Evolutionary conservation across 2,797 vertebrate species (phyloP), one percentile per base, ranked within the genome.

Genomic region (Melanotaenia nigrans): DNA sequence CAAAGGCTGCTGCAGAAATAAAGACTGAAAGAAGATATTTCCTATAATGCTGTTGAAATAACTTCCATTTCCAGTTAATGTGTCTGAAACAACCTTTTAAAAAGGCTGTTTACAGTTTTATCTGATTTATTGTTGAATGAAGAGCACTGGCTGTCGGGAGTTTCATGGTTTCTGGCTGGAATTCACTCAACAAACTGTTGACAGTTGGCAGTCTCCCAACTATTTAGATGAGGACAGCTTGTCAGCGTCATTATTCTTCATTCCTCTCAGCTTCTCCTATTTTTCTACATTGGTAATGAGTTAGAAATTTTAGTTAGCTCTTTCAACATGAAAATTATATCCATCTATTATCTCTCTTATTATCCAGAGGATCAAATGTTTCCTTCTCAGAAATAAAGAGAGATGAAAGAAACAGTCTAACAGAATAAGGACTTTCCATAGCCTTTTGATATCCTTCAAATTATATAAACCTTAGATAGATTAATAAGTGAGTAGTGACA

Each of bases 401-500:
- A 22, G 47, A 35, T 42, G 53, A 33, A 42, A 38, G 7, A 81
- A 54, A 55, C 35, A 40, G 36, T 12, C 28, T 16, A n/a, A 2
- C 7, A 53, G 20, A 25, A 11, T 45, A 42, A 35, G 40, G 30
- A 35, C 24, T 58, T 68, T 30, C 55, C 4, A 35, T 13, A 68
- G 55, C 30, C 28, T 58, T 13, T 58, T 32, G 13, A 54, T 28
- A 28, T 4, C 24, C 22, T 11, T 53, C n/a, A 53, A 57, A 55
- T 22, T 24, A 33, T 58, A 20, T 40, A 67, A 67, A 67, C 36
- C 73, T 69, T 24, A 20, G 38, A 59, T 49, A 33, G 54, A 64
- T 78, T 68, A 77, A 78, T 70, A 67, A 55, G 18, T 54, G 20
- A 74, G 63, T 40, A 59, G 30, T 78, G 77, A 87, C 28, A 77